Percentiles rank a stretch among this genome's conserved stretches.
These are phyloP conservation scores for Leiothrix lutea DNA, from an alignment of 2,113 vertebrate genomes.

Conservation along the genomic window DNA sequence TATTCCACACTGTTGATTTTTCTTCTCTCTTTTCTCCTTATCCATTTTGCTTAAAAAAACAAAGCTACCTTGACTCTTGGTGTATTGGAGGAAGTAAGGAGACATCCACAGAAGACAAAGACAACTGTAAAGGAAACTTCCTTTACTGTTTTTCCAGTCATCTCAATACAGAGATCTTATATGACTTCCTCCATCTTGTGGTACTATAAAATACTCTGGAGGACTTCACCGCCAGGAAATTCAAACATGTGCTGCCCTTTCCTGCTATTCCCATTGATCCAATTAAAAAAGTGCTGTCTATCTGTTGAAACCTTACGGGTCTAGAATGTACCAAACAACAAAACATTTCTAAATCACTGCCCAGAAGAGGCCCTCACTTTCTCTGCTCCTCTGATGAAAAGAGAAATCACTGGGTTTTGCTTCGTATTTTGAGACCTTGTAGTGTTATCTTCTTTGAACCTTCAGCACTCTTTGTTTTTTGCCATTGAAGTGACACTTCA, in stretches of 20 bases:
- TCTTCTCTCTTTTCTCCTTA: background rate
- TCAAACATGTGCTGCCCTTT: background rate
- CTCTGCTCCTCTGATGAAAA: background rate
- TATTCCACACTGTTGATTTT: background rate
- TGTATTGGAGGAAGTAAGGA: background rate
- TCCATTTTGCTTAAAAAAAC: background rate
- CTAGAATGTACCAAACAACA: background rate
- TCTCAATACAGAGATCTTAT: background rate
- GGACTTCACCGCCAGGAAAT: background rate
- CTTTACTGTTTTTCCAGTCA: background rate
- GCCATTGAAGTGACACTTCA: background rate
- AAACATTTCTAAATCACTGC: background rate
- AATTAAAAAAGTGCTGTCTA: background rate
- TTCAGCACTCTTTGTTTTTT: background rate
- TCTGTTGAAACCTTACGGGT: background rate
- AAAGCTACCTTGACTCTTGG: background rate
- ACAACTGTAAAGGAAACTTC: background rate
- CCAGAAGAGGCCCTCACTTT: background rate
- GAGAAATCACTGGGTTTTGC: background rate
- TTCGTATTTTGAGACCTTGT: constrained; percentile 13
- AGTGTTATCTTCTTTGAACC: background rate
- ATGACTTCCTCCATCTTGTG: background rate
- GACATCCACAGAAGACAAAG: background rate
- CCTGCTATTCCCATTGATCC: background rate
- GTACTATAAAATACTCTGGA: background rate